Conservation (phyloP, 23 tunicate genomes). For the Trididemnum clinides region DNA sequence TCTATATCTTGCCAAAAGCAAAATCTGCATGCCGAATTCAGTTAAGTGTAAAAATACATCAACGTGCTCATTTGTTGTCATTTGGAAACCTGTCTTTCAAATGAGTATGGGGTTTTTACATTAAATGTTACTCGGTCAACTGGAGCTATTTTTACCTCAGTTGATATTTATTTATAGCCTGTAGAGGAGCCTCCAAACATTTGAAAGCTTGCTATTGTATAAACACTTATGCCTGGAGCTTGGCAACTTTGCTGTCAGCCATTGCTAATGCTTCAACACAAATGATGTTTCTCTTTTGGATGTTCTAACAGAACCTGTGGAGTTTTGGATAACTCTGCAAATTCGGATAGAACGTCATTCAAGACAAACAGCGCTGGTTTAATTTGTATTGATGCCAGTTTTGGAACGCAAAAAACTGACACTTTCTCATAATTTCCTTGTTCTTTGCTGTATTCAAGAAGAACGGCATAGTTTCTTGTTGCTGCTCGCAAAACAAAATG, state of each 20-base stretch:
- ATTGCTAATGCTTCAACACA: slow-evolving; percentile 27
- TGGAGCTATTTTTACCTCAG: no score
- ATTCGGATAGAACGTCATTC: slow-evolving; percentile 34
- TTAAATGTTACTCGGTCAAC: no score
- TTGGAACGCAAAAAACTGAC: slow-evolving; percentile 43
- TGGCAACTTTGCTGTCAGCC: slow-evolving; percentile 17
- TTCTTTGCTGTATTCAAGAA: slow-evolving; percentile 42
- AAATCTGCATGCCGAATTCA: no score
- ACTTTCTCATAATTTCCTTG: slow-evolving; percentile 40
- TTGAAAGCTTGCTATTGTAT: no score
- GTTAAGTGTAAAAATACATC: no score
- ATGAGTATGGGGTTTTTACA: no score
- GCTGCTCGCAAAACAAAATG: slow-evolving; percentile 47
- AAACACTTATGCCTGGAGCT: background rate
- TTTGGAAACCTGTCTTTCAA: no score
- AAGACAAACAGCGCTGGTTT: slow-evolving; percentile 29
- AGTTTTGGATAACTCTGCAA: slow-evolving; percentile 37
- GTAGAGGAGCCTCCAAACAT: no score
- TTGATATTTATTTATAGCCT: no score
- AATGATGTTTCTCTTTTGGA: slow-evolving; percentile 27
- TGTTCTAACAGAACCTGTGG: no score
- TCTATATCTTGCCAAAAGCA: no score
- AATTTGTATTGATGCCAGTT: slow-evolving; percentile 41
- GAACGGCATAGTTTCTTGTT: slow-evolving; percentile 26
- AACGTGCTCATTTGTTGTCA: no score